A percentile compares a stretch with the other conserved stretches of the same genome.
Conservation (phyloP, 2,888 invertebrate species). For the Cheilosia urbana region DNA sequence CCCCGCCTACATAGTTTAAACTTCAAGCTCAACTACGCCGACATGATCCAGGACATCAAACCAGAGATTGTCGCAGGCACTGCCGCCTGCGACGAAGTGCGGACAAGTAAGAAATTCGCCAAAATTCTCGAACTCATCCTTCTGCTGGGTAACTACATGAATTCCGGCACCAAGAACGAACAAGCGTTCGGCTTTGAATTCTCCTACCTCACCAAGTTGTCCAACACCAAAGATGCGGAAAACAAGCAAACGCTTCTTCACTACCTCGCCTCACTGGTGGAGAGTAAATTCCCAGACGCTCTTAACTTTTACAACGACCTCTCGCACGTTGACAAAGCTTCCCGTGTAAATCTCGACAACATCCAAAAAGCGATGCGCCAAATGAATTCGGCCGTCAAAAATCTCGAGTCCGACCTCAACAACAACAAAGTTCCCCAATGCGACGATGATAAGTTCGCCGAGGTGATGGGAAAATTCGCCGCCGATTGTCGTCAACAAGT, state of each 20-base stretch:
- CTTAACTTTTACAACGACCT: conserved; percentile 94
- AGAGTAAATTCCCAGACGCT: conserved; percentile 94
- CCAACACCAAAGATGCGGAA: conserved; percentile 95
- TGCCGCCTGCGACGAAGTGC: conserved; percentile 97
- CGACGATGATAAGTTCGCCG: conserved; percentile 92
- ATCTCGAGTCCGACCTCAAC: conserved; percentile 95
- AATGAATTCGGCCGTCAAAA: conserved; percentile 94
- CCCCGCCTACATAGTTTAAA: conserved; percentile 95
- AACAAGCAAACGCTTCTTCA: conserved; percentile 97
- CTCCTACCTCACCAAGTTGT: conserved; percentile 95
- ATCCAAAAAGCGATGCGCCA: conserved; percentile 91
- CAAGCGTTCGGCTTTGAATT: conserved; percentile 98
- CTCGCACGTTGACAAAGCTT: conserved; percentile 95
- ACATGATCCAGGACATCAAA: conserved; percentile 87
- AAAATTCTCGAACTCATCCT: conserved; percentile 95
- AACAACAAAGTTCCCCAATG: conserved; percentile 92
- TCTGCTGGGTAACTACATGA: conserved; percentile 98
- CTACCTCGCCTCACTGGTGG: conserved; percentile 94
- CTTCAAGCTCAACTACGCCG: conserved; percentile 94
- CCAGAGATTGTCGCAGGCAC: conserved; percentile 96
- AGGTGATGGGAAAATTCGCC: conserved; percentile 95
- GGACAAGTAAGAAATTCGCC: conserved; percentile 94
- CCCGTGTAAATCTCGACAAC: conserved; percentile 92
- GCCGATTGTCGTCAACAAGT: conserved; percentile 93
- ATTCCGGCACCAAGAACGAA: conserved; percentile 96